Base-by-base conservation (phyloP, 2,113 vertebrate genomes). In the Lepus europaeus region DNA sequence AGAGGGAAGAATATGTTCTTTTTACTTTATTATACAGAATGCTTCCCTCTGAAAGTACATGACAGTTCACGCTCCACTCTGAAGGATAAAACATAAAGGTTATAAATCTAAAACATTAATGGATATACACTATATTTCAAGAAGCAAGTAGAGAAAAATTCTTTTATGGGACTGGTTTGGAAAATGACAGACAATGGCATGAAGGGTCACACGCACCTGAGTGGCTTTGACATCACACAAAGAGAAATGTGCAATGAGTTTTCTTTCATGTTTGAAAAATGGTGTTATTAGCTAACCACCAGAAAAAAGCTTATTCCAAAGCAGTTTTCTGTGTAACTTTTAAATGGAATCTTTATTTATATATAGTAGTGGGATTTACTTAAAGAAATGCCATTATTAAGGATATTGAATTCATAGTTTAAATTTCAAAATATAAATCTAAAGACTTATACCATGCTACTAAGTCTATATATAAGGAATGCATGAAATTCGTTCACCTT, bases 51-150 rank as follows among this genome's bases (percentile, higher is more conserved):
- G 6, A 53, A 83, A 11, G 45, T 87, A 49, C 20, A 83, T 45
- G 49, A 91, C 53, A 93, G 45, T 59, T 93, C 36, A 51, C 10
- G 79, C 20, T 73, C 23, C 77, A 70, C 59, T 83, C 79, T 88
- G 39, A 33, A 91, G 27, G 29, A 51, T 70, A 76, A 89, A 1
- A 72, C 80, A 51, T 56, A 80, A 68, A 85, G 7, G 53, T 51
- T 90, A 79, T 74, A 91, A 88, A 87, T 84, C 25, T 73, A 83
- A 93, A 95, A 73, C 51, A 73, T 82, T 96, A 90, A 93, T 82
- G 70, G 29, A 90, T 14, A 22, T 14, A 84, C 84, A 63, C 16
- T 73, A 22, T 84, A 74, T 79, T 93, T 83, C 53, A 45, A 84
- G 64, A 89, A 89, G 33, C 10, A 93, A 20, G 11, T 74, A 92